Evolutionary conservation across 1,140 invertebrate species (phyloP).

Genomic region (Globodera rostochiensis): DNA sequence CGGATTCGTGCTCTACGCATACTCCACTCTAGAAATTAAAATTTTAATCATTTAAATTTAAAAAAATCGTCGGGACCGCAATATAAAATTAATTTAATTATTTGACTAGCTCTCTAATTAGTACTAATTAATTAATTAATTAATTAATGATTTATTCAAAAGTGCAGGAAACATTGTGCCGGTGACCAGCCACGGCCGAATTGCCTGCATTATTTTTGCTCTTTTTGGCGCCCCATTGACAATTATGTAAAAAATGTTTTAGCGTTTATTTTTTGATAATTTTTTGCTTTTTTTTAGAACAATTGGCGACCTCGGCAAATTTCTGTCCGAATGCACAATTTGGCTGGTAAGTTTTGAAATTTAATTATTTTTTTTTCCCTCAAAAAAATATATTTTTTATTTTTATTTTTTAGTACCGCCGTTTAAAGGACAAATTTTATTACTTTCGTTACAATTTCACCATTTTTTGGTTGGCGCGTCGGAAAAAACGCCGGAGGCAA

Average conservation of each 20-base stretch:
- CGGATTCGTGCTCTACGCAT: background rate
- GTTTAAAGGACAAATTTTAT: conserved; percentile 13
- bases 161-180: conserved; percentile 75
- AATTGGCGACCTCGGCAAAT: conserved; percentile 65
- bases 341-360: conserved; percentile 45
- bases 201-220: conserved; percentile 70
- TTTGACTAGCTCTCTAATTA: too few relatives aligned
- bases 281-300: conserved; percentile 68
- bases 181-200: conserved; percentile 67
- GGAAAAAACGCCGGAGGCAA: background rate
- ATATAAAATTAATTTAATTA: too few relatives aligned
- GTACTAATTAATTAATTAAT: too few relatives aligned
- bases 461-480: conserved; percentile 2
- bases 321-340: conserved; percentile 64
- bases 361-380: background rate
- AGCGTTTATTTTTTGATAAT: background rate
- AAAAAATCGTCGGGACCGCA: too few relatives aligned
- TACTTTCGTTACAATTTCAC: conserved; percentile 18
- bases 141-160: too few relatives aligned
- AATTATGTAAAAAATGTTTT: conserved; percentile 14
- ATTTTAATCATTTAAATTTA: too few relatives aligned
- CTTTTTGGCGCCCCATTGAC: conserved; percentile 68
- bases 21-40: conserved; percentile 27
- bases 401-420: conserved; percentile 17
- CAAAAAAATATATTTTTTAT: background rate